Evolutionary conservation across 2,888 invertebrate genomes (phyloP).

Genomic region (Drosophila quinaria): DNA sequence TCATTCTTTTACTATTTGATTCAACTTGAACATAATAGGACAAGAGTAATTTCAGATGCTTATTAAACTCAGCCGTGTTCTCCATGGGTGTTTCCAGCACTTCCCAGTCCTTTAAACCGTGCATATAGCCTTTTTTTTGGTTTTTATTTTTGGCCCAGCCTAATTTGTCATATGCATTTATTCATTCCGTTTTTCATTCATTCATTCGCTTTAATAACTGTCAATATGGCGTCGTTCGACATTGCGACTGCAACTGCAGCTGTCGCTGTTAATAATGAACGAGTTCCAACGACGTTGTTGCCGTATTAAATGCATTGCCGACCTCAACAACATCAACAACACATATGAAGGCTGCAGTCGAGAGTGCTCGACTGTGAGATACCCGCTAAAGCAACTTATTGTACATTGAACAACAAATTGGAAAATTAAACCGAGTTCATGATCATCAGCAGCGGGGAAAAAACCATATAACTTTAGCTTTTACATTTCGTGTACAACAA

Average conservation of each 20-base stretch:
- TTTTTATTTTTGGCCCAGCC: slow-evolving; percentile 9
- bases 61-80: not conserved
- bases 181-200: slow-evolving; percentile 30
- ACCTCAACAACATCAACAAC: slow-evolving; percentile 51
- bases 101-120: not conserved
- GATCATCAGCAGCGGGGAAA: no score
- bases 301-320: slow-evolving; percentile 63
- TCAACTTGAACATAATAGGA: no score
- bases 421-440: no score
- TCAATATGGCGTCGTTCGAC: slow-evolving; percentile 46
- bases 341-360: not conserved
- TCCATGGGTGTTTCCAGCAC: not conserved
- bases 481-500: no score
- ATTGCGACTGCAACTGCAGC: slow-evolving; percentile 18
- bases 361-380: not conserved
- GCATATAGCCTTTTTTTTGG: not conserved
- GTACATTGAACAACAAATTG: no score
- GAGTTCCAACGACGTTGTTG: slow-evolving; percentile 46
- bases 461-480: no score
- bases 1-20: not conserved
- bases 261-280: slow-evolving; percentile 66
- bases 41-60: no score
- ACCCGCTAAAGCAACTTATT: not conserved
- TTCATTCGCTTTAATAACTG: slow-evolving; percentile 51
- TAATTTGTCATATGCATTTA: slow-evolving; percentile 39